Base-by-base conservation (phyloP, 2,113 vertebrate genomes). In the Dolichotis patagonum region DNA sequence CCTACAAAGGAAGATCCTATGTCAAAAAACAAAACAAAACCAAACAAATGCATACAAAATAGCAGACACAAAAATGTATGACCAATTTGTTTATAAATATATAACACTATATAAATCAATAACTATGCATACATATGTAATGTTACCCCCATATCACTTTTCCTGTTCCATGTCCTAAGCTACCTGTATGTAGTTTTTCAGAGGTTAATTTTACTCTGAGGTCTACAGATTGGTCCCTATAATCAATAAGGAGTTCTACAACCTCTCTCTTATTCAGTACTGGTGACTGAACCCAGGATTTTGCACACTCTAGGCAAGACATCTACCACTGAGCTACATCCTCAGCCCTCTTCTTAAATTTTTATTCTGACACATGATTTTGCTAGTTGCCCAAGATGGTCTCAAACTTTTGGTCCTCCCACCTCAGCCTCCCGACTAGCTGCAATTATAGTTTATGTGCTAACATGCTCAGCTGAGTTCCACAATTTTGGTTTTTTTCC, bases 201-300 rank as follows among this genome's bases (percentile, higher is more conserved):
- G 88, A 41, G 75, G 19, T 92, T 94, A 85, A 54, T 90, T 88
- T 94, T 94, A 97, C 35, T 94, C 24, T 81, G 35, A 96, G 56
- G 30, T 63, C 82, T 90, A 85, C 0, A 52, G 46, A 54, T 1
- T 71, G 46, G 56, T 62, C 49, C 38, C 65, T 94, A 87, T 26
- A 84, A 75, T 93, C 60, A 63, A 63, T 22, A 92, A 91, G 73
- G 81, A 85, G 82, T 95, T 89, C 28, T 30, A 81, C n/a, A 94
- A 35, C 17, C 38, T 62, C 46, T 63, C 32, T 73, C 69, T 17
- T 26, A 8, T 32, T 46, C 28, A 78, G 46, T 52, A 26, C 28
- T 14, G 4, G 24, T 43, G 41, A 16, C 49, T 52, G 10, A 52
- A 52, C 49, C 10, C 5, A 52, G 49, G 49, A 52, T 9, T 52